Evolutionary conservation across 2,113 vertebrate species (phyloP).

Genomic region (Bothrops jararaca): DNA sequence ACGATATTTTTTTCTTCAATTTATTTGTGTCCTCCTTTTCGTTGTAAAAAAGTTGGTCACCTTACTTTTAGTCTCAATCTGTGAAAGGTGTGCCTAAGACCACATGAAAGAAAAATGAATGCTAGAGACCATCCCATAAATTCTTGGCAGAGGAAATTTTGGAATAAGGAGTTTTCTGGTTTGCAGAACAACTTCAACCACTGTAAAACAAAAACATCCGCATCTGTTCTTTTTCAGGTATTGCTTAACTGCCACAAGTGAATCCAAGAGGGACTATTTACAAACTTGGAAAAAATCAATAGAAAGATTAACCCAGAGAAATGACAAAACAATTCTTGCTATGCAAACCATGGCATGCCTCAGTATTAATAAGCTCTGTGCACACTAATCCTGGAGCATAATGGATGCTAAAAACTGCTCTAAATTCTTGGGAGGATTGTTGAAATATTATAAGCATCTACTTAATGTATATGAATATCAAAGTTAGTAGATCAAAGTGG

Average conservation of each 20-base stretch:
- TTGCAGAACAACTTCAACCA: background rate
- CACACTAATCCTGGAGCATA: background rate
- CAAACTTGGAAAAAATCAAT: background rate
- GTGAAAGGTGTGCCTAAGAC: background rate
- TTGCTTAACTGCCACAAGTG: background rate
- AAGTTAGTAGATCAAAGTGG: conserved; percentile 5
- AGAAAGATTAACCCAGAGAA: background rate
- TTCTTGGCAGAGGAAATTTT: background rate
- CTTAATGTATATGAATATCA: background rate
- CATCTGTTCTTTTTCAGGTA: background rate
- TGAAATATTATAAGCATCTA: background rate
- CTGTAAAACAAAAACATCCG: background rate
- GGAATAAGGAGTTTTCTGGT: background rate
- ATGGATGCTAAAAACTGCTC: background rate
- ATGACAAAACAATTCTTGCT: background rate
- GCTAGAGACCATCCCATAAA: background rate
- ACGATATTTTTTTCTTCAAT: too few species aligned
- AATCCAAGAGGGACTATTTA: background rate
- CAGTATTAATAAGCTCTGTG: background rate
- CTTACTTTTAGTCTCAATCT: background rate
- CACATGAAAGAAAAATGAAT: background rate
- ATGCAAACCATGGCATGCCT: background rate
- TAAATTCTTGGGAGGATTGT: background rate
- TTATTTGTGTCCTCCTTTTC: too few species aligned
- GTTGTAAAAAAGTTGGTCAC: too few species aligned